These are phyloP conservation scores for Tinamus guttatus DNA, from an alignment of 2,113 vertebrate species.

Conservation along the genomic window DNA sequence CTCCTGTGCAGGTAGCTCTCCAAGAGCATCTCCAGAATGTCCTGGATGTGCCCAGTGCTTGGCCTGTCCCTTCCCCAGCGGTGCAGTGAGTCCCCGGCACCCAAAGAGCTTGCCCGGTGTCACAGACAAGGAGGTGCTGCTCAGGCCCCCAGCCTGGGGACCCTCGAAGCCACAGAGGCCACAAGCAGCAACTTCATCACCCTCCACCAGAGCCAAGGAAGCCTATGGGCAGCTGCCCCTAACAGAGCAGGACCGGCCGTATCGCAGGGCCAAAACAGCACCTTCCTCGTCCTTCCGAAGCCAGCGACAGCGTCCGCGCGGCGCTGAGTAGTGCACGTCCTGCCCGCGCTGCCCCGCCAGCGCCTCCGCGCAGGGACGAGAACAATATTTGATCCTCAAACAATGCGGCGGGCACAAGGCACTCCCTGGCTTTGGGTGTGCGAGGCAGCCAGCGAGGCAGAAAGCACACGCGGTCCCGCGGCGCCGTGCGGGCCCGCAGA, in stretches of 20 bases:
- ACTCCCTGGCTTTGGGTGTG: not conserved
- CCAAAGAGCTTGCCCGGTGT: not conserved
- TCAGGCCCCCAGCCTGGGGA: not conserved
- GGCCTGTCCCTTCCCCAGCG: no score
- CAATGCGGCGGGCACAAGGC: constrained; percentile 17
- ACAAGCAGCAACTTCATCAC: not conserved
- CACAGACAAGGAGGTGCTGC: not conserved
- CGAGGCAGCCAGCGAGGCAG: not conserved
- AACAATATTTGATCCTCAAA: not conserved
- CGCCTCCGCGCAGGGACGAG: not conserved
- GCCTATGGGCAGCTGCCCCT: no score
- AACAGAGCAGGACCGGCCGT: not conserved
- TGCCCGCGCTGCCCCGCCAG: not conserved
- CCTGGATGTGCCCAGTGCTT: fast-evolving
- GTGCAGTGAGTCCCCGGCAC: not conserved
- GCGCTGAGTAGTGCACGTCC: not conserved
- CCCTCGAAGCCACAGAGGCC: not conserved
- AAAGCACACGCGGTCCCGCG: not conserved
- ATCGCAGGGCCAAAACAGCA: not conserved
- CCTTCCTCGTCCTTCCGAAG: fast-evolving
- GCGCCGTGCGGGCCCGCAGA: no score
- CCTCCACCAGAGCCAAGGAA: no score
- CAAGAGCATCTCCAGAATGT: fast-evolving
- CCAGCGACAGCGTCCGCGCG: not conserved
- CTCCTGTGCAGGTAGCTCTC: not conserved